Evolutionary conservation across 2,888 invertebrate species (phyloP).

Genomic region (Rotaria sp.): DNA sequence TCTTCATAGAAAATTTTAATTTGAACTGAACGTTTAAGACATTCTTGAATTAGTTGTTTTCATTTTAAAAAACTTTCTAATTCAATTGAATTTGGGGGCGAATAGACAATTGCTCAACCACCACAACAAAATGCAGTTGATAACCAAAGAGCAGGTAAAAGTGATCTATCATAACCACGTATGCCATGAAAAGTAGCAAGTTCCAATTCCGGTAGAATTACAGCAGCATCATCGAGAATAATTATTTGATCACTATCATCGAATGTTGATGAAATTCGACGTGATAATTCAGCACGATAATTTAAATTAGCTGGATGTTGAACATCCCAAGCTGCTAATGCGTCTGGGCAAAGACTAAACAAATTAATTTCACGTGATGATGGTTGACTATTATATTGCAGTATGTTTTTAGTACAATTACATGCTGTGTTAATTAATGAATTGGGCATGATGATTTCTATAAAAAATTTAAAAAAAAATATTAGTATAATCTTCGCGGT

Average conservation of each 20-base stretch:
- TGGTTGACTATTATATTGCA: neutral
- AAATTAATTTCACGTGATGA: neutral
- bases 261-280: neutral
- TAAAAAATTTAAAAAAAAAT: too few relatives aligned
- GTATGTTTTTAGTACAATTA: neutral
- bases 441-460: neutral
- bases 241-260: neutral
- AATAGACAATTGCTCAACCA: neutral
- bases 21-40: neutral
- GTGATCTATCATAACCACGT: neutral
- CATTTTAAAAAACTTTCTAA: neutral
- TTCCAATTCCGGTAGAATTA: too few relatives aligned
- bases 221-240: too few relatives aligned
- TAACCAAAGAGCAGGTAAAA: neutral
- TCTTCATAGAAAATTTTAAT: neutral
- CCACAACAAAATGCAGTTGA: neutral
- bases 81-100: neutral
- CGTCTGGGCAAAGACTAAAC: neutral
- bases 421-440: neutral
- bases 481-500: too few relatives aligned
- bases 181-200: neutral
- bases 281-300: neutral
- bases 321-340: neutral
- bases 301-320: neutral
- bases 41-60: neutral